Percentiles rank a stretch among this genome's conserved stretches.
phyloP scores from a whole-genome alignment of 2,113 vertebrate genomes.

The Notothenia coriiceps region DNA sequence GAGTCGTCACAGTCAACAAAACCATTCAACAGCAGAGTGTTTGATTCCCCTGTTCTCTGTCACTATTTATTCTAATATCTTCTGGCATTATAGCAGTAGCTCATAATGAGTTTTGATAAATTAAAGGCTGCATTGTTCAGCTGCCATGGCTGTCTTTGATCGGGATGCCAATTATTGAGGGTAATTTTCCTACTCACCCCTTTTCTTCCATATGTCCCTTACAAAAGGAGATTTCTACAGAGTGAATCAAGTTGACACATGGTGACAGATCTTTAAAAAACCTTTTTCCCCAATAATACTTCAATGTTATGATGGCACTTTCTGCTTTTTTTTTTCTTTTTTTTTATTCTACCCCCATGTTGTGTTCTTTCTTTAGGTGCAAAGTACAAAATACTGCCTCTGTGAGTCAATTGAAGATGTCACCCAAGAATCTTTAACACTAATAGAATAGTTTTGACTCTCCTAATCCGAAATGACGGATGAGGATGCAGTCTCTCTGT shows the following conservation, averaged over 20 bases:
- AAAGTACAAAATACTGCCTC: constrained; percentile 89
- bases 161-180: constrained; percentile 94
- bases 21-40: constrained; percentile 75
- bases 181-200: constrained; percentile 88
- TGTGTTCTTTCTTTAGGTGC: constrained; percentile 85
- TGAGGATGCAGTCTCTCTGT: constrained; percentile 95
- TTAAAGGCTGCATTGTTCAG: constrained; percentile 98
- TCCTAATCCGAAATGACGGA: constrained; percentile 97
- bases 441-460: constrained; percentile 97
- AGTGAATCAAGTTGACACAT: constrained; percentile 92
- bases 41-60: constrained; percentile 89
- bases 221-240: constrained; percentile 81
- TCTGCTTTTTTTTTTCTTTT: constrained; percentile 88
- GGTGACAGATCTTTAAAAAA: constrained; percentile 91
- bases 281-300: constrained; percentile 81
- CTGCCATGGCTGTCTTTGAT: constrained; percentile 90
- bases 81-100: constrained; percentile 90
- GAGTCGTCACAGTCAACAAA: constrained; percentile 72
- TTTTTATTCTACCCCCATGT: constrained; percentile 54
- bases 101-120: constrained; percentile 98
- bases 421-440: constrained; percentile 96
- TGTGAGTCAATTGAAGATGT: constrained; percentile 98
- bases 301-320: constrained; percentile 88
- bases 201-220: constrained; percentile 67
- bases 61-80: constrained; percentile 86